Evolutionary conservation across 1,140 invertebrate species (phyloP).

Genomic region (Aleiodes sp.): DNA sequence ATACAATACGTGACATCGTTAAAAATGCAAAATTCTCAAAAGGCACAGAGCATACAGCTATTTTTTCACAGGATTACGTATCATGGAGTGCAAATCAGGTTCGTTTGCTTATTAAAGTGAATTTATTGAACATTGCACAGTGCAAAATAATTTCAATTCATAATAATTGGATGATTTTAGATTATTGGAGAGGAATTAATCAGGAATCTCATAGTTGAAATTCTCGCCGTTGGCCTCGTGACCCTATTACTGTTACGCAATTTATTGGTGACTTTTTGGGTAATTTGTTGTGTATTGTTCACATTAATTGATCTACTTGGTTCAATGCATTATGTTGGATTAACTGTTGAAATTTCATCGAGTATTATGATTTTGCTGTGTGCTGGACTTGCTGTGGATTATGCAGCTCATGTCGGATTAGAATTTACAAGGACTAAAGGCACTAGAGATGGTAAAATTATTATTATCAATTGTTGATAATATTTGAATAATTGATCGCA

Average conservation of each 20-base stretch:
- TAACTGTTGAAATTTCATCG: slow-evolving; percentile 70
- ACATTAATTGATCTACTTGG: slow-evolving; percentile 70
- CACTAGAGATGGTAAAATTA: slow-evolving; percentile 56
- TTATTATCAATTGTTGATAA: not conserved
- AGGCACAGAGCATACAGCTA: slow-evolving; percentile 46
- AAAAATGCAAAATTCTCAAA: slow-evolving; percentile 50
- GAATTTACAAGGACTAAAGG: slow-evolving; percentile 65
- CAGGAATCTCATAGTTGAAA: slow-evolving; percentile 67
- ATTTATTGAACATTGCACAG: too few species aligned
- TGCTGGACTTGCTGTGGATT: slow-evolving; percentile 70
- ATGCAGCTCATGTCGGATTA: slow-evolving; percentile 69
- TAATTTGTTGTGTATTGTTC: slow-evolving; percentile 66
- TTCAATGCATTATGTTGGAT: slow-evolving; percentile 67
- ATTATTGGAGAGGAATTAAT: slow-evolving; percentile 69
- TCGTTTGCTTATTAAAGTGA: too few species aligned
- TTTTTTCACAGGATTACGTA: slow-evolving; percentile 58
- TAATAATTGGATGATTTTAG: slow-evolving; percentile 54
- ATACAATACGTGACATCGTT: slow-evolving; percentile 52
- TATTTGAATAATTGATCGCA: not conserved
- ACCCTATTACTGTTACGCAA: slow-evolving; percentile 69
- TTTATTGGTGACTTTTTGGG: slow-evolving; percentile 65
- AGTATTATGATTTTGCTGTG: slow-evolving; percentile 65
- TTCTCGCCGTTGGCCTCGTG: slow-evolving; percentile 65
- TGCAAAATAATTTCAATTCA: not conserved
- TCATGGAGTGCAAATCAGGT: slow-evolving; percentile 60